These are phyloP conservation scores for Halocaridina rubra DNA, from an alignment of 2,888 invertebrate genomes.

Conservation along the genomic window DNA sequence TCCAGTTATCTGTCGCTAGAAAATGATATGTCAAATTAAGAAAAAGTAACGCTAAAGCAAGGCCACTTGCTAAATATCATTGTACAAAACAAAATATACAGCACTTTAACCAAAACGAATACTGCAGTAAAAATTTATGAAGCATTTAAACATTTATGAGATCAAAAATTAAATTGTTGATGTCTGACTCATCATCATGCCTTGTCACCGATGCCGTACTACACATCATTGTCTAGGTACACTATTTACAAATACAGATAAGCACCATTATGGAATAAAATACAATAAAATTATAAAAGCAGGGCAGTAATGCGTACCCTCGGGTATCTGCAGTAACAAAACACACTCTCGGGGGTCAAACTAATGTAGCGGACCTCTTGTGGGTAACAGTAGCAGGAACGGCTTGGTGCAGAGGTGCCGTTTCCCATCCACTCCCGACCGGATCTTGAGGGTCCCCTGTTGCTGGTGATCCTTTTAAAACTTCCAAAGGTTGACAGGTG, in stretches of 20 bases:
- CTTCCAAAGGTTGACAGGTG: slow-evolving; percentile 70
- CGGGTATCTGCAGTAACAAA: neutral
- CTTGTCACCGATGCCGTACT: no score
- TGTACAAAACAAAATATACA: neutral
- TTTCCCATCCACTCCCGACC: slow-evolving; percentile 53
- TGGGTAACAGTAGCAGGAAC: slow-evolving; percentile 62
- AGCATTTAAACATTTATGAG: neutral
- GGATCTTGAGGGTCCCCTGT: slow-evolving; percentile 46
- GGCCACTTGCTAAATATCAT: no score
- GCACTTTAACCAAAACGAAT: no score
- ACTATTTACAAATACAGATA: neutral
- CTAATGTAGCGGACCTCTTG: slow-evolving; percentile 61
- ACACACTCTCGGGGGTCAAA: slow-evolving; percentile 18
- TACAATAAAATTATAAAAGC: neutral
- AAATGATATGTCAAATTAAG: neutral
- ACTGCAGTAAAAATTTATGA: no score
- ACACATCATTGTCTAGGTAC: neutral
- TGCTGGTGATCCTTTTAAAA: slow-evolving; percentile 40
- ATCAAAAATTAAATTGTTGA: no score
- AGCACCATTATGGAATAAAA: slow-evolving; percentile 54
- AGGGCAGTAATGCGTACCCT: neutral
- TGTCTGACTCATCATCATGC: neutral
- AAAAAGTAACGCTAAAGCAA: no score
- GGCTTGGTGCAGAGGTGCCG: slow-evolving; percentile 59
- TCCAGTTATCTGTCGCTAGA: neutral